Evolutionary conservation across 2,113 vertebrate species (phyloP), one percentile per base, ranked within the genome.

Genomic region (Tringa solitaria): DNA sequence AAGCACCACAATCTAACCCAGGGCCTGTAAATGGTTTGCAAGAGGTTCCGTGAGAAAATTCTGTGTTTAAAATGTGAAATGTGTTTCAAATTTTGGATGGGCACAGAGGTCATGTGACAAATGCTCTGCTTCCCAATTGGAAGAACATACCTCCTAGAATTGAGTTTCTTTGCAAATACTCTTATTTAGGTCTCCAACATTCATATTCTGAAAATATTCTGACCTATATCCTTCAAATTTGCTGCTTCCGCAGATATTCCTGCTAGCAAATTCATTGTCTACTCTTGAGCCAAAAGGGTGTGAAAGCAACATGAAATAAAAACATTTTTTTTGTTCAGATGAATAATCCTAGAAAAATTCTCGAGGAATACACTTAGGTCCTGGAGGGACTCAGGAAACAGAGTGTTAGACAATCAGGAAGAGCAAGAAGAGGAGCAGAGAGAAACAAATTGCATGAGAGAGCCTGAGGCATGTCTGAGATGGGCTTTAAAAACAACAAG

Each of bases 21-120:
- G 39, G 80, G 90, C 80, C 95, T 97, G 96, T 74, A 97, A 93
- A 77, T 96, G 95, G 95, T 97, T 96, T 97, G 94, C 81, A 91
- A 95, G 94, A 74, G 46, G 61, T 94, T 96, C 89, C 46, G 83
- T 96, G 96, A 95, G 92, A 96, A 97, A 96, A 96, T 63, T 75
- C 81, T 94, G 65, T 86, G 77, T 90, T 96, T 96, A 89, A 97
- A 97, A 93, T 93, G 57, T 77, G 85, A 97, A 97, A 97, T 92
- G 93, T 97, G 93, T 95, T 96, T 92, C 86, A 93, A 88, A 95
- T 96, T 97, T 95, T 80, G 48, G 50, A 76, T 91, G 84, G 88
- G 92, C 93, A 84, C 28, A 88, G 80, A 86, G 84, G 72, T 87
- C 94, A 96, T 45, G 88, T 96, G 96, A 95, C 91, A 93, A 70